Conservation (phyloP, 2,888 invertebrate genomes). For the Pherbina coryleti region DNA sequence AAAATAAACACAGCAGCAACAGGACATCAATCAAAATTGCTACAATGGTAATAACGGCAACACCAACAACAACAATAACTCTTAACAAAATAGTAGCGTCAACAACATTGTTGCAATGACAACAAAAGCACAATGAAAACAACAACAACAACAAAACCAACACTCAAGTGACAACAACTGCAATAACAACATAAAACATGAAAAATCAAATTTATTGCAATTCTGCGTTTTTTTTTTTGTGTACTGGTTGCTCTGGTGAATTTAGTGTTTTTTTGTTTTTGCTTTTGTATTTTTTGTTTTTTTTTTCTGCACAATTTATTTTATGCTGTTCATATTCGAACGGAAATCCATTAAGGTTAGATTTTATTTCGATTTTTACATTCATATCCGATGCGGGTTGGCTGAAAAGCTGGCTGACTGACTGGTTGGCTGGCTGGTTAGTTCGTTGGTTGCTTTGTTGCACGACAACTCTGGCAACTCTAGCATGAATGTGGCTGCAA, state of each 20-base stretch:
- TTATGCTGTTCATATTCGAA: constrained; percentile 16
- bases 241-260: neutral
- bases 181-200: neutral
- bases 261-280: too few species aligned
- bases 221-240: neutral
- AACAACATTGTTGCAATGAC: neutral
- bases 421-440: neutral
- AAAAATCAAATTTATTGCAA: neutral
- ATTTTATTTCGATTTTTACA: constrained; percentile 28
- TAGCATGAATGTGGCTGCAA: neutral
- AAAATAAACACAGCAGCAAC: constrained; percentile 37
- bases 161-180: neutral
- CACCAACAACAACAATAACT: neutral
- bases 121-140: neutral
- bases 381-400: constrained; percentile 14
- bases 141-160: neutral
- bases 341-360: constrained; percentile 36
- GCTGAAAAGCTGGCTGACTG: constrained; percentile 37
- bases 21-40: constrained; percentile 21
- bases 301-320: too few species aligned
- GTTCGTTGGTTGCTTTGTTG: constrained; percentile 42
- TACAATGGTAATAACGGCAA: neutral
- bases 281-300: too few species aligned
- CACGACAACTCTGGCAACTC: constrained; percentile 34
- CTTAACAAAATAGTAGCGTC: neutral